Evolutionary conservation across 2,888 invertebrate species (phyloP).

Genomic region (Melanotus villosus): DNA sequence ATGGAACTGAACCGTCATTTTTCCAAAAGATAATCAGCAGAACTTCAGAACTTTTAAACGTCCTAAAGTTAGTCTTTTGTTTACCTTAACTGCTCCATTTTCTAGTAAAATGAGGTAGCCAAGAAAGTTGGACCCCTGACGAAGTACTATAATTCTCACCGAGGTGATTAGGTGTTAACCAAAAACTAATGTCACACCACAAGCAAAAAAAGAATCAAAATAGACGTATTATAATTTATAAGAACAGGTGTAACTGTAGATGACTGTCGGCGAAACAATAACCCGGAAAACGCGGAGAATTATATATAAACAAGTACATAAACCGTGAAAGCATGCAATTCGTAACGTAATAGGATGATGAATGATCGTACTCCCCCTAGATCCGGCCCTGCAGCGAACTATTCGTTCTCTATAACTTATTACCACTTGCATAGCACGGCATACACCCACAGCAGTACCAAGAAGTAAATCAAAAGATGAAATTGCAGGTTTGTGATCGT

Average conservation of each 20-base stretch:
- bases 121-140: too few relatives aligned
- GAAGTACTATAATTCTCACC: too few relatives aligned
- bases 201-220: too few relatives aligned
- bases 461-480: constrained; percentile 67
- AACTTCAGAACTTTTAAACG: too few relatives aligned
- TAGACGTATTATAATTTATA: too few relatives aligned
- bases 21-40: too few relatives aligned
- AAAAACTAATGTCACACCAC: too few relatives aligned
- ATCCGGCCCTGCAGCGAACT: constrained; percentile 57
- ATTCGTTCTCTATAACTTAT: constrained; percentile 57
- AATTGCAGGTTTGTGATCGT: constrained; percentile 66
- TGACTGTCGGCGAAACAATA: constrained; percentile 27
- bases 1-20: too few relatives aligned
- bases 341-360: constrained; percentile 49
- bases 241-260: constrained; percentile 32
- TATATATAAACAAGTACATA: constrained; percentile 29
- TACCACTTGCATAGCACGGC: constrained; percentile 50
- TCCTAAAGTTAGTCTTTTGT: too few relatives aligned
- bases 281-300: constrained; percentile 36
- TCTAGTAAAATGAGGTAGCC: too few relatives aligned
- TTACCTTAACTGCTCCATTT: too few relatives aligned
- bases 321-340: constrained; percentile 33
- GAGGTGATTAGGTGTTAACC: too few relatives aligned
- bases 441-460: constrained; percentile 60
- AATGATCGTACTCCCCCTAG: constrained; percentile 56